Percentiles rank a stretch among this genome's conserved stretches.
Evolutionary conservation across 2,888 invertebrate species (phyloP).

Genomic region (Archips crataeganus): DNA sequence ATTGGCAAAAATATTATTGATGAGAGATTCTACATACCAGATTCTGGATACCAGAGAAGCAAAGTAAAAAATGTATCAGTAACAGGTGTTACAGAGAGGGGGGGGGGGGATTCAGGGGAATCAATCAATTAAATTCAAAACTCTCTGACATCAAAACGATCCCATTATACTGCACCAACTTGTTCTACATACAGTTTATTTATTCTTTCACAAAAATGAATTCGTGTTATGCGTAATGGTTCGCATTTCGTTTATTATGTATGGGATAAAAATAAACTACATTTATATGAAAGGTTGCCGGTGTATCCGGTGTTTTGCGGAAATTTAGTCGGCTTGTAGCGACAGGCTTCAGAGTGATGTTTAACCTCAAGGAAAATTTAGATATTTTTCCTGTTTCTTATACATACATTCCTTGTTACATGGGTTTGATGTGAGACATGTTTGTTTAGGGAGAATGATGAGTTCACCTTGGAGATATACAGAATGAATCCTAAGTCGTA

Average conservation of each 20-base stretch:
- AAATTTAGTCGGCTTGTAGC: slow-evolving; percentile 18
- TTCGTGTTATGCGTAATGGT: slow-evolving; percentile 18
- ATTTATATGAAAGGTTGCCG: slow-evolving; percentile 23
- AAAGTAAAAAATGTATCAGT: too few relatives aligned
- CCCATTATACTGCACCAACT: not conserved
- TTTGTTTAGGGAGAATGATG: not conserved
- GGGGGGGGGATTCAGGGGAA: too few relatives aligned
- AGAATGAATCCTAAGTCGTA: too few relatives aligned
- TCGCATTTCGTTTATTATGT: slow-evolving; percentile 23
- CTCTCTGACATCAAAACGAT: too few relatives aligned
- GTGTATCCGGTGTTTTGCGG: slow-evolving; percentile 18
- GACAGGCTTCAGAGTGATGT: slow-evolving; percentile 26
- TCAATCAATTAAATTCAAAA: too few relatives aligned
- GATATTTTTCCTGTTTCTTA: slow-evolving; percentile 12
- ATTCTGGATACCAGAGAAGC: too few relatives aligned
- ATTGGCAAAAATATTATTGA: too few relatives aligned
- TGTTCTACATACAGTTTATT: not conserved
- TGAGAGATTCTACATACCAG: too few relatives aligned
- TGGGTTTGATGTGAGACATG: not conserved
- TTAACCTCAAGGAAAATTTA: slow-evolving; percentile 8
- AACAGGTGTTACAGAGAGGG: too few relatives aligned
- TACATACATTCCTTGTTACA: not conserved
- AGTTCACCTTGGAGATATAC: not conserved
- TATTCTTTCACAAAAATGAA: not conserved
- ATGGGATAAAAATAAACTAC: slow-evolving; percentile 29